phyloP scores from a whole-genome alignment of 2,888 invertebrate species.

The Trachelus tabidus region DNA sequence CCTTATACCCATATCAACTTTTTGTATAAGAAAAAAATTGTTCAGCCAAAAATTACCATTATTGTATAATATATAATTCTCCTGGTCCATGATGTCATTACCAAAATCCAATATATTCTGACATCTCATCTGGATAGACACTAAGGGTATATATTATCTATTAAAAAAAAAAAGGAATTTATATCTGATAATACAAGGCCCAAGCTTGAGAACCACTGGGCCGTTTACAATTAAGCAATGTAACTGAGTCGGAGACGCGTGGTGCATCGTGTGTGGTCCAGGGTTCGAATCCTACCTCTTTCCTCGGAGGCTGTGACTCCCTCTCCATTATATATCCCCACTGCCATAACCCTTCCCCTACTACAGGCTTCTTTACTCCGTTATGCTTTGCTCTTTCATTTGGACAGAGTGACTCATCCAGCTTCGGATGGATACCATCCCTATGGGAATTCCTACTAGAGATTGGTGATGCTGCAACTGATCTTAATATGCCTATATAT shows the following conservation, averaged over 20 bases:
- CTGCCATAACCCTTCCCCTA: slow-evolving; percentile 22
- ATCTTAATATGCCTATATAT: slow-evolving; percentile 7
- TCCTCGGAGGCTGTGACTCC: slow-evolving; percentile 23
- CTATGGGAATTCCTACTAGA: slow-evolving; percentile 18
- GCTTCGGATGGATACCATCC: slow-evolving; percentile 24
- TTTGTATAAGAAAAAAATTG: no score
- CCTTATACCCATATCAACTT: no score
- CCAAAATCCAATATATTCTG: no score
- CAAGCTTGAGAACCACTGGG: slow-evolving; percentile 55
- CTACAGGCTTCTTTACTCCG: slow-evolving; percentile 35
- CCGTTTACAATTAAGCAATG: slow-evolving; percentile 67
- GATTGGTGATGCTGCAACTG: background rate
- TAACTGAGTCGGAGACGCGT: slow-evolving; percentile 66
- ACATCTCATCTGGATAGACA: no score
- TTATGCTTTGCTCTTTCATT: slow-evolving; percentile 29
- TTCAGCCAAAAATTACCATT: no score
- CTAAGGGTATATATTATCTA: no score
- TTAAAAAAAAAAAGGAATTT: no score
- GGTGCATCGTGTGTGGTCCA: slow-evolving; percentile 66
- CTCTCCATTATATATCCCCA: slow-evolving; percentile 2
- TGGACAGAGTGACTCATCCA: slow-evolving; percentile 13
- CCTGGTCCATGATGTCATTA: no score
- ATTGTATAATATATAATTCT: no score
- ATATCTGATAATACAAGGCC: no score
- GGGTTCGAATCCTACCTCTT: slow-evolving; percentile 58